Conservation (phyloP, 2,888 invertebrate genomes). For the Cremastinae sp. region DNA sequence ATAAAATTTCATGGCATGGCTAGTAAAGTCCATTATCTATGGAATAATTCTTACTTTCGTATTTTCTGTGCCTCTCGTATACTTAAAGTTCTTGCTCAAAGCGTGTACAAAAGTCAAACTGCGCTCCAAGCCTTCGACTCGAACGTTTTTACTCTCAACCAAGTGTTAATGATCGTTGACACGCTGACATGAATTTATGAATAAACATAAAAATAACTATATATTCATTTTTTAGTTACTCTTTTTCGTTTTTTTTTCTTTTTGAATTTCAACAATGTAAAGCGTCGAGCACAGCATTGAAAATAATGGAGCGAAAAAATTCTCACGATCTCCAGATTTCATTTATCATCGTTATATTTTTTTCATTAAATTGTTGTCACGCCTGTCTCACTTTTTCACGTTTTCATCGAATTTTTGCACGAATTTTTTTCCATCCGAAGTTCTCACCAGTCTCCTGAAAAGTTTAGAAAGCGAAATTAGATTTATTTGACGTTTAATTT, state of each 20-base stretch:
- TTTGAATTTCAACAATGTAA: slow-evolving; percentile 4
- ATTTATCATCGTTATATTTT: slow-evolving; percentile 1
- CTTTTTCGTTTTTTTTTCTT: neutral
- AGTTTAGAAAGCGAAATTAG: neutral
- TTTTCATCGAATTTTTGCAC: neutral
- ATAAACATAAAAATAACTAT: slow-evolving; percentile 43
- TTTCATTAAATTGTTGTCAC: neutral
- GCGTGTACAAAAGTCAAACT: slow-evolving; percentile 2
- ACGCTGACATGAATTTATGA: slow-evolving; percentile 57
- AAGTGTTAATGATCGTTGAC: slow-evolving; percentile 50
- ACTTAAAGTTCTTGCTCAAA: slow-evolving; percentile 7
- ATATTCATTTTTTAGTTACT: neutral
- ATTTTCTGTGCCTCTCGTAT: neutral
- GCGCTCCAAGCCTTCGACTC: neutral
- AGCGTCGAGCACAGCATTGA: neutral
- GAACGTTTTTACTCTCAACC: slow-evolving; percentile 18
- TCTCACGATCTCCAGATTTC: slow-evolving; percentile 9
- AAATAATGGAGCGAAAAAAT: neutral
- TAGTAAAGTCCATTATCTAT: too few relatives aligned
- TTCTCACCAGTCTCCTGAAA: neutral
- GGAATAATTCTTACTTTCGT: neutral
- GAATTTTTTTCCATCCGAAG: neutral
- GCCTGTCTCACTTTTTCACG: neutral
- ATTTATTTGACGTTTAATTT: neutral
- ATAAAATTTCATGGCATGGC: too few relatives aligned